phyloP scores from a whole-genome alignment of 1,140 invertebrate species.

The Contarinia nasturtii region DNA sequence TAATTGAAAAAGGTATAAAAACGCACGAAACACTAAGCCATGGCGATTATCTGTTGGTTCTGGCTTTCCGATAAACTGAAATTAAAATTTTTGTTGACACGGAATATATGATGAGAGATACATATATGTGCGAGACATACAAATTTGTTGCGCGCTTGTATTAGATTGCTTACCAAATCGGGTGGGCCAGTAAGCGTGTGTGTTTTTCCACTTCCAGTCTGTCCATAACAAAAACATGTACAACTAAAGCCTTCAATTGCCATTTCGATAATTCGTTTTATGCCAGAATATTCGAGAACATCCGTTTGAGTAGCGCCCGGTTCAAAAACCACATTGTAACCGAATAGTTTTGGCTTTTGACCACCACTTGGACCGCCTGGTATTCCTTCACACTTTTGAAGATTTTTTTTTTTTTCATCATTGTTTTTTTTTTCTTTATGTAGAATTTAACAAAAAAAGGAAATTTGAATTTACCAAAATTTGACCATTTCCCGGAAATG shows the following conservation, averaged over 20 bases:
- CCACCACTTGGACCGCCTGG: conserved; percentile 25
- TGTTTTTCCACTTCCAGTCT: conserved; percentile 93
- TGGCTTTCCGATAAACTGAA: conserved; percentile 17
- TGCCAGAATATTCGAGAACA: conserved; percentile 61
- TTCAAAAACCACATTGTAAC: conserved; percentile 79
- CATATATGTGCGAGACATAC: neutral
- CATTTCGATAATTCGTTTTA: conserved; percentile 77
- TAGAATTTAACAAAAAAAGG: neutral
- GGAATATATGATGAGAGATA: neutral
- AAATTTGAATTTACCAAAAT: conserved; percentile 46
- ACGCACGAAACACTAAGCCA: conserved; percentile 73
- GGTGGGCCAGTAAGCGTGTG: conserved; percentile 87
- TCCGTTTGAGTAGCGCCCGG: conserved; percentile 65
- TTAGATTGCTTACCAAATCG: conserved; percentile 43
- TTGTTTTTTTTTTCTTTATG: neutral
- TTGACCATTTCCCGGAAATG: conserved; percentile 63
- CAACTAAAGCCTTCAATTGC: conserved; percentile 83
- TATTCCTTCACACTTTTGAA: conserved; percentile 23
- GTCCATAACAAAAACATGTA: conserved; percentile 89
- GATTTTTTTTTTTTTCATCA: neutral
- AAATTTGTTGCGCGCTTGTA: neutral
- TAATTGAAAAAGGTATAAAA: conserved; percentile 75
- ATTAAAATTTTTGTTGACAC: neutral
- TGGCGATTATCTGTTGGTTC: conserved; percentile 36
- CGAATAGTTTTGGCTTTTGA: conserved; percentile 57